These are phyloP conservation scores for Hypsopygia costalis DNA, from an alignment of 2,888 invertebrate species.

Conservation along the genomic window DNA sequence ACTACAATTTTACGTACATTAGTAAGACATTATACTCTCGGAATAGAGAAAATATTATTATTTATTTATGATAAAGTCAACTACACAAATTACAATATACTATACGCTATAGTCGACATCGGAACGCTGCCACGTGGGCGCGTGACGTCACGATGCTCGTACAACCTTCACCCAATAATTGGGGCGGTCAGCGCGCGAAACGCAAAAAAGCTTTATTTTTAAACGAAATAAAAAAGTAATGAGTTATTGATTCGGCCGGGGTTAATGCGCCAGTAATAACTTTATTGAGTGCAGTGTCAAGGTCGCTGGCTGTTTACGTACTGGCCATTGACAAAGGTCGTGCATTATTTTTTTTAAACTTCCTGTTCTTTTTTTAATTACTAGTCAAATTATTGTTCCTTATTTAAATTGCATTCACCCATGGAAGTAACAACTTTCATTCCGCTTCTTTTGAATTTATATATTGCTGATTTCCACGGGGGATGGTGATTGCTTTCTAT, in stretches of 20 bases:
- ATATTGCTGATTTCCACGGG: too few species aligned
- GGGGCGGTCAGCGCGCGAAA: constrained; percentile 37
- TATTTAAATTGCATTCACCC: too few species aligned
- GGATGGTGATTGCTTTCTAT: too few species aligned
- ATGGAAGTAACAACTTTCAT: too few species aligned
- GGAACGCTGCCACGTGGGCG: constrained; percentile 9
- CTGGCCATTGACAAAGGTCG: background rate
- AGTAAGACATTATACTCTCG: too few species aligned
- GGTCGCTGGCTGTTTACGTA: constrained; percentile 46
- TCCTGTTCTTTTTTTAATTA: too few species aligned
- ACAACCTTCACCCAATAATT: constrained; percentile 49
- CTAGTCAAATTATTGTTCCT: too few species aligned
- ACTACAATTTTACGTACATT: too few species aligned
- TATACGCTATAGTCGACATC: background rate
- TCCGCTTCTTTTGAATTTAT: too few species aligned
- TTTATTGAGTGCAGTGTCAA: constrained; percentile 45
- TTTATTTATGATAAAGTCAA: too few species aligned
- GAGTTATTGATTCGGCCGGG: constrained; percentile 50
- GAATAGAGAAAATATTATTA: too few species aligned
- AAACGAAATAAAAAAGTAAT: constrained; percentile 57
- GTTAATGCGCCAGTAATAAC: constrained; percentile 41
- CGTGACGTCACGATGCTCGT: constrained; percentile 22
- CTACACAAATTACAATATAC: too few species aligned
- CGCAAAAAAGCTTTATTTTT: constrained; percentile 51
- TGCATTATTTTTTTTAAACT: background rate